phyloP scores from a whole-genome alignment of 35 echinoderm and acorn worm genomes.

The Ptychodera flava region DNA sequence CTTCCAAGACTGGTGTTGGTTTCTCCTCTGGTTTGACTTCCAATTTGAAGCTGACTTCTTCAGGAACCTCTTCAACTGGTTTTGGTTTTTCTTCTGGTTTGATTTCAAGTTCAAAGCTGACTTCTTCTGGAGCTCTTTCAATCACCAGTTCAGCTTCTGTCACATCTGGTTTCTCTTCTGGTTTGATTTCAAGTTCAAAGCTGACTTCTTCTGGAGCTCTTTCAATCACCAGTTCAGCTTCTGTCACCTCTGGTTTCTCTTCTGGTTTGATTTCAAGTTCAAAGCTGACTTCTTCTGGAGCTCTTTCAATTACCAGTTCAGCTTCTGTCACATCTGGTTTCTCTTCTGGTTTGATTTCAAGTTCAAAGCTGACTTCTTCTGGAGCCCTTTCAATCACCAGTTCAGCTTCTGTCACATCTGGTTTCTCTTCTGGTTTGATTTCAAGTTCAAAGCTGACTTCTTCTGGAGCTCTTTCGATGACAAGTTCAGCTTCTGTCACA shows the following conservation, averaged over 20 bases:
- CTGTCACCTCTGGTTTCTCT: too few relatives aligned
- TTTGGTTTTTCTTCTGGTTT: neutral
- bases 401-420: too few relatives aligned
- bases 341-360: neutral
- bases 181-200: too few relatives aligned
- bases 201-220: too few relatives aligned
- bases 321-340: neutral
- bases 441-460: neutral
- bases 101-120: too few relatives aligned
- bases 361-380: neutral
- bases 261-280: too few relatives aligned
- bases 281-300: too few relatives aligned
- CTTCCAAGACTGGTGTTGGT: neutral
- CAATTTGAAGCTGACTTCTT: neutral
- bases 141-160: too few relatives aligned
- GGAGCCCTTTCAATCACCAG: neutral
- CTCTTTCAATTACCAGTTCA: neutral
- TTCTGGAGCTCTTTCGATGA: neutral
- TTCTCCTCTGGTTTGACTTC: neutral
- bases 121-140: too few relatives aligned
- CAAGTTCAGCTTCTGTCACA: neutral
- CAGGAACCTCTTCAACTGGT: too few relatives aligned
- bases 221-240: too few relatives aligned
- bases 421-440: conserved; percentile 1
- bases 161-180: too few relatives aligned